A percentile compares a stretch with the other conserved stretches of the same genome.
phyloP scores from a whole-genome alignment of 2,888 invertebrate genomes.

The Caenorhabditis sulstoni region DNA sequence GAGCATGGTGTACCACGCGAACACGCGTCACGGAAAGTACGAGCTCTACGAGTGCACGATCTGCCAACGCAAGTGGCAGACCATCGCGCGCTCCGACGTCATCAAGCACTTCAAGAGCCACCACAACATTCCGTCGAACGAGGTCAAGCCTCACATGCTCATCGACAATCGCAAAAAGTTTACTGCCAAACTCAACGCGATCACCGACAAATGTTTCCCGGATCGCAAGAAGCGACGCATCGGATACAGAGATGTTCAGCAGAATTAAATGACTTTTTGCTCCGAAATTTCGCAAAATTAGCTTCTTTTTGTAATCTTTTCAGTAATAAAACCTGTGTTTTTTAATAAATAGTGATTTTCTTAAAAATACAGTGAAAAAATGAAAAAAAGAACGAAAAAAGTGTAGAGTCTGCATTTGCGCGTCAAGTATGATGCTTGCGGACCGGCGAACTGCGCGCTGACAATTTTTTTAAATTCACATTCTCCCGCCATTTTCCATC shows the following conservation, averaged over 20 bases:
- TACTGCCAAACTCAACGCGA: conserved; percentile 45
- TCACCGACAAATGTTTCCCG: conserved; percentile 57
- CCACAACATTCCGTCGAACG: conserved; percentile 25
- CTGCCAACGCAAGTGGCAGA: conserved; percentile 68
- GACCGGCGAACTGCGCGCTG: background rate
- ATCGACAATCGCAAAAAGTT: conserved; percentile 62
- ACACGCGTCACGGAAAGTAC: conserved; percentile 65
- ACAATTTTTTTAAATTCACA: background rate
- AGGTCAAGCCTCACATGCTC: conserved; percentile 45
- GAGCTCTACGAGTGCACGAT: conserved; percentile 63
- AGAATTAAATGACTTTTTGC: background rate
- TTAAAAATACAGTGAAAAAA: conserved; percentile 2
- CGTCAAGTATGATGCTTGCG: conserved; percentile 27
- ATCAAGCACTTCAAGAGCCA: conserved; percentile 67
- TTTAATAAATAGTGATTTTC: background rate
- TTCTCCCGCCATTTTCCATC: background rate
- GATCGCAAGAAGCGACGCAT: conserved; percentile 41
- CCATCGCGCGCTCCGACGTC: conserved; percentile 70
- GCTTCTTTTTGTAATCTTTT: conserved; percentile 7
- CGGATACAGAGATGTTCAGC: conserved; percentile 36
- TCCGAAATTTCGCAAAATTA: background rate
- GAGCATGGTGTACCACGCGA: conserved; percentile 67
- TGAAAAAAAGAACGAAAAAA: conserved; percentile 11
- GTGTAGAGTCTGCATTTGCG: conserved; percentile 28
- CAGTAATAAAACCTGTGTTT: no score